phyloP scores from a whole-genome alignment of 2,797 vertebrate genomes.

The Cryptoprocta ferox region DNA sequence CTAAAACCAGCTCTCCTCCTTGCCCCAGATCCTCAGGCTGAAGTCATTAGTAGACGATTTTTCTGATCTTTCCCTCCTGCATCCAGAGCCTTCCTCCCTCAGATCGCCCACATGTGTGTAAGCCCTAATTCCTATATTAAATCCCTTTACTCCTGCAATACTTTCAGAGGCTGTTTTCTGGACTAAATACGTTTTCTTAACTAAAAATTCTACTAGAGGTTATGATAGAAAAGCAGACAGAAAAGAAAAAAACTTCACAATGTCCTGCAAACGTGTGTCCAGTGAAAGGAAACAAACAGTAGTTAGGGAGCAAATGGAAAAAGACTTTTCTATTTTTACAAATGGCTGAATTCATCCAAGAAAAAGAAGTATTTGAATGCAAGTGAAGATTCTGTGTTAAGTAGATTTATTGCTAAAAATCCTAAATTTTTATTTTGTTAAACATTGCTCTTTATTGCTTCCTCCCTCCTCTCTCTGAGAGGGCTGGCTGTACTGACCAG shows the following conservation, averaged over 20 bases:
- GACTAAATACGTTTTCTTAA: background rate
- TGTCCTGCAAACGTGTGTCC: background rate
- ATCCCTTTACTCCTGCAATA: background rate
- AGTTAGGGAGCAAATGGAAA: background rate
- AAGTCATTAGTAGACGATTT: background rate
- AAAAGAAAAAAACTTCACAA: background rate
- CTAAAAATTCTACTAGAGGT: background rate
- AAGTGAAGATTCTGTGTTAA: background rate
- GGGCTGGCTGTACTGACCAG: background rate
- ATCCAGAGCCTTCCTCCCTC: background rate
- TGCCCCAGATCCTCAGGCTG: background rate
- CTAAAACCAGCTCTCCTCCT: background rate
- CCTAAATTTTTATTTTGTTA: background rate
- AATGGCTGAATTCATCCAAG: background rate
- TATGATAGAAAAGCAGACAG: background rate
- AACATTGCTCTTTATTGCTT: background rate
- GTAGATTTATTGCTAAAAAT: background rate
- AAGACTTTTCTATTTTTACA: background rate
- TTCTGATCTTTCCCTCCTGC: background rate
- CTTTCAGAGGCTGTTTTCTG: background rate
- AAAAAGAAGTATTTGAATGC: background rate
- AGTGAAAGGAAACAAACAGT: background rate
- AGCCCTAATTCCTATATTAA: background rate
- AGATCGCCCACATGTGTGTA: background rate
- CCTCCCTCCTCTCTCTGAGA: background rate